These are phyloP conservation scores for Parauchenoglanis punctatus DNA, from an alignment of 2,797 vertebrate species.

Conservation along the genomic window DNA sequence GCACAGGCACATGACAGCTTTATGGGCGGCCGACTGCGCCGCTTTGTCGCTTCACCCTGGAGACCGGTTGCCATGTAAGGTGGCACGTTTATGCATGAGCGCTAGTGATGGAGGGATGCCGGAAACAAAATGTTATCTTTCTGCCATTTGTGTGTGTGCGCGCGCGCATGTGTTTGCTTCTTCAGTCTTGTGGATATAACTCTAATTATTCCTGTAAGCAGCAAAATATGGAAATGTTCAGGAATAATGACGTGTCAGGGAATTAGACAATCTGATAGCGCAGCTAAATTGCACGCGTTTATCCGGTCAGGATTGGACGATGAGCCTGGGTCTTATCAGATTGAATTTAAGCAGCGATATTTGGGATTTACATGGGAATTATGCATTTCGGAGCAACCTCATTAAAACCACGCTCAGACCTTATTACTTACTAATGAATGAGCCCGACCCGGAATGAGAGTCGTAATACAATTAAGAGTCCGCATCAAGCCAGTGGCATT, in stretches of 20 bases:
- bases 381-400: slow-evolving; percentile 52
- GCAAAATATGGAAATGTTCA: slow-evolving; percentile 66
- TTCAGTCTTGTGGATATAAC: slow-evolving; percentile 43
- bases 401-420: slow-evolving; percentile 63
- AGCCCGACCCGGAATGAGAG: slow-evolving; percentile 35
- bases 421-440: slow-evolving; percentile 58
- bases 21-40: slow-evolving; percentile 63
- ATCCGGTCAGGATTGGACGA: slow-evolving; percentile 62
- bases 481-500: slow-evolving; percentile 35
- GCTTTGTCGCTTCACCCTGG: slow-evolving; percentile 68
- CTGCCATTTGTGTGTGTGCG: slow-evolving; percentile 59
- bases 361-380: slow-evolving; percentile 59
- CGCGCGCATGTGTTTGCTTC: slow-evolving; percentile 55
- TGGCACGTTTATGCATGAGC: slow-evolving; percentile 67
- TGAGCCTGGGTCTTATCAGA: slow-evolving; percentile 59
- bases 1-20: slow-evolving; percentile 69
- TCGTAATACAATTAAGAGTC: slow-evolving; percentile 53
- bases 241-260: slow-evolving; percentile 64
- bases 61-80: slow-evolving; percentile 68
- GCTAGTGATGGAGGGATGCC: slow-evolving; percentile 56
- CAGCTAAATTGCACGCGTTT: slow-evolving; percentile 60
- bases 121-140: slow-evolving; percentile 68
- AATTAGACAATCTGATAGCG: slow-evolving; percentile 64
- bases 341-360: slow-evolving; percentile 62
- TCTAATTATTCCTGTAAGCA: slow-evolving; percentile 63